Evolutionary conservation across 2,113 vertebrate species (phyloP).

Genomic region (Phaetusa simplex): DNA sequence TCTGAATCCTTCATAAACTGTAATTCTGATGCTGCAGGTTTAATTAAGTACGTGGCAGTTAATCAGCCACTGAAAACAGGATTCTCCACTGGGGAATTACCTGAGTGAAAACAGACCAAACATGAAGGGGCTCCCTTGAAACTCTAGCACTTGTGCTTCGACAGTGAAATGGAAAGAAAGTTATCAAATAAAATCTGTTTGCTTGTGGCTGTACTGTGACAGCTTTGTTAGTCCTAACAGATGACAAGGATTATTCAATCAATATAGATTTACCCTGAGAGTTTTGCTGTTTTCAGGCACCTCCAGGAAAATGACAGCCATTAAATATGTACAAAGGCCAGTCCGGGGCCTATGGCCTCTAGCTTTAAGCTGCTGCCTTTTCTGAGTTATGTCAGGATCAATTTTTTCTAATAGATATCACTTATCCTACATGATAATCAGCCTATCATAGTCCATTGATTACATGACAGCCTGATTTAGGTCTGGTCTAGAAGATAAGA

Average conservation of each 20-base stretch:
- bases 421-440: constrained; percentile 77
- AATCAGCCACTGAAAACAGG: constrained; percentile 81
- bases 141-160: constrained; percentile 21
- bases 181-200: constrained; percentile 81
- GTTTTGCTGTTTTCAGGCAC: constrained; percentile 67
- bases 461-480: constrained; percentile 72
- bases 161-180: constrained; percentile 67
- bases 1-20: constrained; percentile 61
- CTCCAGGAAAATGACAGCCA: constrained; percentile 70
- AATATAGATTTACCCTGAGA: constrained; percentile 76
- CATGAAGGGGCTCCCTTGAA: constrained; percentile 57
- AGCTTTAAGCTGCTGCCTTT: constrained; percentile 66
- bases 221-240: constrained; percentile 87
- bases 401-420: constrained; percentile 78
- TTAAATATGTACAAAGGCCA: constrained; percentile 73
- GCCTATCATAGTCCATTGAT: constrained; percentile 74
- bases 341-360: constrained; percentile 55
- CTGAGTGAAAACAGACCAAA: constrained; percentile 47
- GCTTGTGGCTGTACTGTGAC: constrained; percentile 79
- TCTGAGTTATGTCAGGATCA: constrained; percentile 74
- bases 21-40: constrained; percentile 69
- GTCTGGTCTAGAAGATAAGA: constrained; percentile 67
- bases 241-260: constrained; percentile 86
- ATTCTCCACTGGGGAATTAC: constrained; percentile 68
- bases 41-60: constrained; percentile 85